Conservation (phyloP, 2,888 invertebrate genomes). For the Ashinkailepas kermadecensis region DNA sequence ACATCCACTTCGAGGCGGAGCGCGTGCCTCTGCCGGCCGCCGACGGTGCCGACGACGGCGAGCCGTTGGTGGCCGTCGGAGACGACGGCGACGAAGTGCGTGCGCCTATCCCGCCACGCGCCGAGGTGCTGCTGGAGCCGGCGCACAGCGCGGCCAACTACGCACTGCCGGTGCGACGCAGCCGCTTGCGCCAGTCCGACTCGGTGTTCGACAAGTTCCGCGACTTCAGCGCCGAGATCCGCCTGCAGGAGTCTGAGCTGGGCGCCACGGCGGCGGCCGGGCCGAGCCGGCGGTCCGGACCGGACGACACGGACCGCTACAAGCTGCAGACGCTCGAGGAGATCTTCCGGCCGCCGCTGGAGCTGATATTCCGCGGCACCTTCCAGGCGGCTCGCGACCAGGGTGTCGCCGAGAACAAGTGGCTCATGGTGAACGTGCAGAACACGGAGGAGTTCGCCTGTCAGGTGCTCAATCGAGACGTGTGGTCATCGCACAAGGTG, state of each 20-base stretch:
- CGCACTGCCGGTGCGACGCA: constrained; percentile 38
- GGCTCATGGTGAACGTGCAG: constrained; percentile 64
- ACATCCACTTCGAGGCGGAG: constrained; percentile 45
- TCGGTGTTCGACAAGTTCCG: constrained; percentile 48
- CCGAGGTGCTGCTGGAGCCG: constrained; percentile 44
- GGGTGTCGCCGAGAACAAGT: constrained; percentile 51
- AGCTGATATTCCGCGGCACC: constrained; percentile 49
- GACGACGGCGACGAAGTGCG: constrained; percentile 39
- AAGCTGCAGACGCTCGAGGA: constrained; percentile 55
- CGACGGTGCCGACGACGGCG: constrained; percentile 17
- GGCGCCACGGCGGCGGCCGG: not conserved
- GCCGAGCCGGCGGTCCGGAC: constrained; percentile 4
- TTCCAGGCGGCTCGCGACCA: constrained; percentile 49
- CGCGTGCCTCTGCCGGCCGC: constrained; percentile 29
- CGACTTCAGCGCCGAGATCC: constrained; percentile 46
- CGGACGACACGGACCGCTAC: constrained; percentile 28
- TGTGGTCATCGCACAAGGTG: constrained; percentile 57
- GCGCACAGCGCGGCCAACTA: constrained; percentile 32
- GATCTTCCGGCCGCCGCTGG: constrained; percentile 60
- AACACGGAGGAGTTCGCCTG: constrained; percentile 59
- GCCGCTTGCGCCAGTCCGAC: constrained; percentile 38
- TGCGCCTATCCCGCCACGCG: constrained; percentile 47
- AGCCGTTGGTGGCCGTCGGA: not conserved
- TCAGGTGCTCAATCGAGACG: constrained; percentile 60
- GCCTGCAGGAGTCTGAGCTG: constrained; percentile 9